Conservation (phyloP, 2,888 invertebrate genomes). For the Bimastos eiseni region DNA sequence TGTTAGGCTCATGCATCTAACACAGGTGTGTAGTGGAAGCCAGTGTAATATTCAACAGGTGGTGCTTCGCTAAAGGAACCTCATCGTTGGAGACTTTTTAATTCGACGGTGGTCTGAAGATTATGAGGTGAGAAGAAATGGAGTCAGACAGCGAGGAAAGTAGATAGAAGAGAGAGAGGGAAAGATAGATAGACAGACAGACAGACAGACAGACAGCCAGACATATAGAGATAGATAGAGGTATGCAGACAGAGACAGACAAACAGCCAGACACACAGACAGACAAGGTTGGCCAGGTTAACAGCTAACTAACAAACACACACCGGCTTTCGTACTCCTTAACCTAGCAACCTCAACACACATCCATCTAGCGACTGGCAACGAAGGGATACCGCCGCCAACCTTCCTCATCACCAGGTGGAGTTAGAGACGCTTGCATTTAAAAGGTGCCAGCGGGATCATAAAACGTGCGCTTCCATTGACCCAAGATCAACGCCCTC, state of each 20-base stretch:
- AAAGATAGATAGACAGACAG: not conserved
- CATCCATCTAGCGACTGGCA: not conserved
- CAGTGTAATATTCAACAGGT: not conserved
- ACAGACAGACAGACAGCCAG: not conserved
- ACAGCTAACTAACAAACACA: not conserved
- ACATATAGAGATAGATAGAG: too few species aligned
- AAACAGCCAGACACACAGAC: not conserved
- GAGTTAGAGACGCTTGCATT: not conserved
- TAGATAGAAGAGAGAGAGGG: not conserved
- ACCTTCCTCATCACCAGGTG: not conserved
- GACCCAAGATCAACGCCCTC: too few species aligned
- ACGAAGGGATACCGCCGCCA: not conserved
- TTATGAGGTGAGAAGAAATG: not conserved
- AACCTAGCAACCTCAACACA: not conserved
- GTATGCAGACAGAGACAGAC: not conserved
- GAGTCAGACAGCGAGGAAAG: not conserved
- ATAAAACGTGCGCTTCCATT: too few species aligned
- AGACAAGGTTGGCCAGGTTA: not conserved
- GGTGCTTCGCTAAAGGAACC: not conserved
- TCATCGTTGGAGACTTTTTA: not conserved
- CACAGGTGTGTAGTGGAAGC: not conserved
- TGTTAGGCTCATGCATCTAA: too few species aligned
- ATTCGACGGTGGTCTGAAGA: not conserved
- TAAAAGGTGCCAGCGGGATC: not conserved
- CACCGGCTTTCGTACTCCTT: not conserved